Base-by-base conservation (phyloP, 1,140 invertebrate genomes). In the Acromyrmex heyeri region DNA sequence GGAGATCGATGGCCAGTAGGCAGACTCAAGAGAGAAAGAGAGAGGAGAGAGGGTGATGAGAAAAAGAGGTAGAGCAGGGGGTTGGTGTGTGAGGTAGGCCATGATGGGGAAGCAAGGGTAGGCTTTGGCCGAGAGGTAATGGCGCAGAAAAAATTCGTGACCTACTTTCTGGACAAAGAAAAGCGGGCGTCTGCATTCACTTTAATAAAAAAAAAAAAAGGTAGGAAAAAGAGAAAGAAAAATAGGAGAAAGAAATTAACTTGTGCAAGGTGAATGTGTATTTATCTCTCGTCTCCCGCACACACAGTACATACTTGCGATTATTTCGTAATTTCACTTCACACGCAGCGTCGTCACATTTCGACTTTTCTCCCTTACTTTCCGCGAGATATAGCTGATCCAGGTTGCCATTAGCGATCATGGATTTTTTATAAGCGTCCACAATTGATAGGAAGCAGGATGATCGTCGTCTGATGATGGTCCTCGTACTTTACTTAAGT, bases 71-170 rank as follows among this genome's bases (percentile, higher is more conserved):
- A 57, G 78, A 64, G 27, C 73, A 65, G 86, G 53, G 73, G 88
- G 73, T 85, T 64, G 79, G 65, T 81, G 70, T 88, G 93, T 93
- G 92, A 91, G 93, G 93, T 93, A 93, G 92, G 92, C 90, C 92
- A 92, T 89, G 92, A 77, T 88, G 87, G 10, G 64, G 61, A 76
- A 69, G 67, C 61, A 88, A 87, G 87, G 87, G 62, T 69, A 76
- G 88, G 72, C 87, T 59, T 67, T 89, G 85, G 61, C 34, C 55
- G 38, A 61, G 62, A 59, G 59, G 76, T 90, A 91, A 91, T 91
- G 89, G 83, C 78, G 90, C 77, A 86, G 90, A 91, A 91, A 90
- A 91, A 90, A 90, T 90, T 90, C 78, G 89, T 88, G 90, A 91
- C 90, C 90, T 44, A 91, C 59, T 88, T 91, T 79, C 57, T 18